Base-by-base conservation (phyloP, 2,113 vertebrate species). In the Grallaria varia region DNA sequence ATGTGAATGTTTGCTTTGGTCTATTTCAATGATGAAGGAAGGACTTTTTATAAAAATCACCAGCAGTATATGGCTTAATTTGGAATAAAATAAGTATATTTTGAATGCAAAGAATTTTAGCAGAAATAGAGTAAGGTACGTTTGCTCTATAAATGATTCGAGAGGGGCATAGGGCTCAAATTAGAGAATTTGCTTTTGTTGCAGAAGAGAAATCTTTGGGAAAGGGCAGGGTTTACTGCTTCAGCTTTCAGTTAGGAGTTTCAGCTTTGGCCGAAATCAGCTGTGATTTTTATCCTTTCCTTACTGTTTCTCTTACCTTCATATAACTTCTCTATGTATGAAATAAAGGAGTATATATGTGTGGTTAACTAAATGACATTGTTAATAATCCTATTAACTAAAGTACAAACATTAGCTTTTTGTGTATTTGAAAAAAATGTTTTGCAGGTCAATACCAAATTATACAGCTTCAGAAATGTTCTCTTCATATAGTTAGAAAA, bases 81-180 rank as follows among this genome's bases (percentile, higher is more conserved):
- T 92, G 89, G 47, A 96, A 58, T 77, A 85, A 85, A 94, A 85
- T 40, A 88, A 81, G 42, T 88, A 81, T 96, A 91, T 88, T 76
- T 58, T 90, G 18, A 85, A 86, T 73, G 73, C 68, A 95, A 95
- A 95, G 93, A 89, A 66, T 92, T 94, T 83, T n/a, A 93, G 33
- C 33, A 91, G 68, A 84, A 80, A 69, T 91, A 76, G 15, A 74
- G 2, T 58, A 62, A 82, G 25, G 17, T 63, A 77, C 74, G 55
- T 92, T 95, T 94, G 53, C 68, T 82, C n/a, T 87, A 75, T 62
- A 75, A 94, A 91, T 84, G 6, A 72, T 35, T 82, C 62, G 28
- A 74, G 33, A 90, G 30, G 21, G 53, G 20, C 2, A 9, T 67
- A 50, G 59, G 52, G 27, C 30, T 37, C 42, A 42, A 84, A 85